Base-by-base conservation (phyloP, 2,113 vertebrate species). In the Gopherus flavomarginatus region DNA sequence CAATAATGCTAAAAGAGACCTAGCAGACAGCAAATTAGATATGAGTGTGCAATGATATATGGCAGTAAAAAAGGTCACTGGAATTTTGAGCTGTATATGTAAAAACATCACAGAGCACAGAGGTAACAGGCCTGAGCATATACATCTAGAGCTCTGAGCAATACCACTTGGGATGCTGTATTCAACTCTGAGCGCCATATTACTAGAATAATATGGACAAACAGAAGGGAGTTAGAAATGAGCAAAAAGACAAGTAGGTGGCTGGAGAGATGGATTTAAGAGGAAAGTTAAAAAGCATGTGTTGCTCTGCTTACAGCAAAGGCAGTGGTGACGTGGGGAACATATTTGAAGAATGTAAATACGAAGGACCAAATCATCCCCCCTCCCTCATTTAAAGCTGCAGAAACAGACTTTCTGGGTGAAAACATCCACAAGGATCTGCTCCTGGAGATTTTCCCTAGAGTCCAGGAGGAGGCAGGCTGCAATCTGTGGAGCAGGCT, bases 11-110 rank as follows among this genome's bases (percentile, higher is more conserved):
- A 84, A 62, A 19, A 92, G 80, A 42, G 94, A 96, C 95, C 95
- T 96, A 95, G 94, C 91, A 95, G 93, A 96, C 92, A 91, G 92
- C 88, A 97, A 92, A 97, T 90, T 22, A 89, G 88, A 87, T 42
- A 14, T 38, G 31, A 89, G 85, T 95, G 83, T 92, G 80, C 92
- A 90, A 11, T 94, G 27, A 91, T 83, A 69, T 5, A 54, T 47
- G 50, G 91, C 81, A 94, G 84, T 4, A 69, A 88, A 93, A 82
- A 80, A 77, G 65, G 50, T 69, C 90, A 90, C 3, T 42, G 81
- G 31, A 53, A 81, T 84, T 84, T 54, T 0, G 1, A 94, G 65
- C 59, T 90, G 90, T 53, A 90, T 80, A 81, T 7, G 62, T 0
- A 91, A 83, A 91, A 86, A 44, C 50, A 91, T 47, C 31, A 69